Conservation (phyloP, 2,797 vertebrate genomes). For the Ficedula albicollis region DNA sequence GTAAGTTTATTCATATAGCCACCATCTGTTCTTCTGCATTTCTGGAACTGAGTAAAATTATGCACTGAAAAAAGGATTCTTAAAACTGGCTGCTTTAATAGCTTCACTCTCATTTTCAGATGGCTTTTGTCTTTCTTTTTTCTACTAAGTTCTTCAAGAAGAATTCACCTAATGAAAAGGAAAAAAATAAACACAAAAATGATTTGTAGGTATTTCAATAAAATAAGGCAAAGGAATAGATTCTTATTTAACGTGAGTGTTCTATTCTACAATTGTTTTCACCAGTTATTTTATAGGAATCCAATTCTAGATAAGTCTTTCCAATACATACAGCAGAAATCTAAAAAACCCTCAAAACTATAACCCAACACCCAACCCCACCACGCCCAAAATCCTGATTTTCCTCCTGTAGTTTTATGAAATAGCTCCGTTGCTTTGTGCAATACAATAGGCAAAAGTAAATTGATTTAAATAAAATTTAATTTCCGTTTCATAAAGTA, state of each 20-base stretch:
- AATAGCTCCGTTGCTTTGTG: not conserved
- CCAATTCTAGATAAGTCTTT: not conserved
- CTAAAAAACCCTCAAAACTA: not conserved
- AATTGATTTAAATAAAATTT: not conserved
- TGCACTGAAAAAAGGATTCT: not conserved
- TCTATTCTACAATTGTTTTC: not conserved
- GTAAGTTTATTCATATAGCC: conserved; percentile 32
- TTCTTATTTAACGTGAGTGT: not conserved
- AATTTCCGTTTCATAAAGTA: not conserved
- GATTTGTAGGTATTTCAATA: not conserved
- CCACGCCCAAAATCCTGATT: not conserved
- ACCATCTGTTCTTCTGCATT: conserved; percentile 12
- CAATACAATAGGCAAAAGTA: not conserved
- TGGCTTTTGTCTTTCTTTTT: conserved; percentile 82
- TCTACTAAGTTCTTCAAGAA: conserved; percentile 95
- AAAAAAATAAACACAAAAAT: not conserved
- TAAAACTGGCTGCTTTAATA: not conserved
- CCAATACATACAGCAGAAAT: not conserved
- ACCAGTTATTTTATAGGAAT: not conserved
- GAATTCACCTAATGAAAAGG: conserved; percentile 87
- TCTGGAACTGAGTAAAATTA: conserved; percentile 5
- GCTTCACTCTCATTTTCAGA: conserved; percentile 45
- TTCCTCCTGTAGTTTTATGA: not conserved
- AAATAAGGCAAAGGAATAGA: not conserved
- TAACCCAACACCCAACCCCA: not conserved